Conservation (phyloP, 2,113 vertebrate genomes). For the Pelecanoides urinatrix region DNA sequence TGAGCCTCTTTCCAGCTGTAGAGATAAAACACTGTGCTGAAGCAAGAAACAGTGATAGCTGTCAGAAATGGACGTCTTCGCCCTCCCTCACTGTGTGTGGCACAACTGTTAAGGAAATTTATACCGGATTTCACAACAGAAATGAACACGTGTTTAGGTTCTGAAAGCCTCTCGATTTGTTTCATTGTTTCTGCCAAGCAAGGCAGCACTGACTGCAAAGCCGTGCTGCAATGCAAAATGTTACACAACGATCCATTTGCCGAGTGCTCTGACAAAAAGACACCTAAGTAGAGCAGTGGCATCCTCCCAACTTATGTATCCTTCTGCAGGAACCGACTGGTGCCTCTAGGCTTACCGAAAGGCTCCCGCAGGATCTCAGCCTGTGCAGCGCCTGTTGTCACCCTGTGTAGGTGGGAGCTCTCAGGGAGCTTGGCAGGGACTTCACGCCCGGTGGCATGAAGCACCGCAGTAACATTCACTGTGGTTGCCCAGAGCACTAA, state of each 20-base stretch:
- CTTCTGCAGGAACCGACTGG: not conserved
- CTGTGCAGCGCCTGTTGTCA: fast-evolving
- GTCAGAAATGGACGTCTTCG: not conserved
- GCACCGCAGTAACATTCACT: not conserved
- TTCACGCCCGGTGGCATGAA: not conserved
- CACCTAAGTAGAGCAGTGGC: not conserved
- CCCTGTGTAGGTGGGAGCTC: not conserved
- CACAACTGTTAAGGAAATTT: not conserved
- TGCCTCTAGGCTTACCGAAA: not conserved
- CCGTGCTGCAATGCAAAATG: not conserved
- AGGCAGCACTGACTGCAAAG: not conserved
- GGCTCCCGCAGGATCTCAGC: not conserved
- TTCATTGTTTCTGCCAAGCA: not conserved
- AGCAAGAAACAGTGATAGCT: not conserved
- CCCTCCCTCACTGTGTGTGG: not conserved
- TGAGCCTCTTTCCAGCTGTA: not conserved
- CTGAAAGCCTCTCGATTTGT: not conserved
- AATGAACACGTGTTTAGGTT: fast-evolving
- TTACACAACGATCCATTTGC: not conserved
- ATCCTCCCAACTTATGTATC: not conserved
- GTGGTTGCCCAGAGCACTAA: not conserved
- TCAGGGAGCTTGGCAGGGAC: not conserved
- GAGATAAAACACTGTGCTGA: not conserved
- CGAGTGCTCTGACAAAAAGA: not conserved
- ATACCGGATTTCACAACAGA: not conserved